Percentiles rank a stretch among this genome's conserved stretches.
Conservation (phyloP, 30 jellyfish, hydroid and myxozoan genomes). For the Catostylus mosaicus region DNA sequence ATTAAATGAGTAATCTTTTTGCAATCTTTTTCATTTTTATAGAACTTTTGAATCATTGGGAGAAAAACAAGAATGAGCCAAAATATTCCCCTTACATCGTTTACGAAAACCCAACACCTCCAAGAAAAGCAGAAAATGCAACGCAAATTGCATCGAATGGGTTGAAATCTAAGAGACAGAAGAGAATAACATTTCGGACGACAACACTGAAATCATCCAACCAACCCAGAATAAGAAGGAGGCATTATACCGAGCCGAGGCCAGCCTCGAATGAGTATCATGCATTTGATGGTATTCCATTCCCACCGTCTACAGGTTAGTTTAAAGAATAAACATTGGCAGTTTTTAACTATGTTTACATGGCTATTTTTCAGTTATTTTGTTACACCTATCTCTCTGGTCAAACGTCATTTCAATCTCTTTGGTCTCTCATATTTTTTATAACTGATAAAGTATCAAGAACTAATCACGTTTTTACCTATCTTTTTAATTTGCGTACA, state of each 20-base stretch:
- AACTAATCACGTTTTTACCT: no score
- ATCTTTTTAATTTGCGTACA: no score
- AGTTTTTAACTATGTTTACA: no score
- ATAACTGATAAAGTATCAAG: no score
- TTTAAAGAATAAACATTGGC: not conserved
- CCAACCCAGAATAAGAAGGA: conserved; percentile 34
- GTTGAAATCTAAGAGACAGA: not conserved
- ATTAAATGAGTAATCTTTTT: not conserved
- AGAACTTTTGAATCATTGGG: conserved; percentile 69
- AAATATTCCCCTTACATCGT: conserved; percentile 33
- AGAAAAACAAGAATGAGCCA: conserved; percentile 37
- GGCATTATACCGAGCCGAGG: conserved; percentile 42
- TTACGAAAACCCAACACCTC: conserved; percentile 11
- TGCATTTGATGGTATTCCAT: conserved; percentile 79
- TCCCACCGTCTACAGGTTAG: conserved; percentile 82
- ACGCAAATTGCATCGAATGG: not conserved
- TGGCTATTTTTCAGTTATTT: no score
- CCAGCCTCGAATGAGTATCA: conserved; percentile 86
- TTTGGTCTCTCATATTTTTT: no score
- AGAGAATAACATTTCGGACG: conserved; percentile 19
- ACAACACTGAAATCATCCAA: conserved; percentile 1
- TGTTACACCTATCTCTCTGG: no score
- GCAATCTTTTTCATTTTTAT: not conserved
- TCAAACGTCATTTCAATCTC: no score
- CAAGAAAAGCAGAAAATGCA: conserved; percentile 4